Percentiles rank a stretch among this genome's conserved stretches.
phyloP scores from a whole-genome alignment of 2,113 vertebrate genomes.

The Plectropomus leopardus region DNA sequence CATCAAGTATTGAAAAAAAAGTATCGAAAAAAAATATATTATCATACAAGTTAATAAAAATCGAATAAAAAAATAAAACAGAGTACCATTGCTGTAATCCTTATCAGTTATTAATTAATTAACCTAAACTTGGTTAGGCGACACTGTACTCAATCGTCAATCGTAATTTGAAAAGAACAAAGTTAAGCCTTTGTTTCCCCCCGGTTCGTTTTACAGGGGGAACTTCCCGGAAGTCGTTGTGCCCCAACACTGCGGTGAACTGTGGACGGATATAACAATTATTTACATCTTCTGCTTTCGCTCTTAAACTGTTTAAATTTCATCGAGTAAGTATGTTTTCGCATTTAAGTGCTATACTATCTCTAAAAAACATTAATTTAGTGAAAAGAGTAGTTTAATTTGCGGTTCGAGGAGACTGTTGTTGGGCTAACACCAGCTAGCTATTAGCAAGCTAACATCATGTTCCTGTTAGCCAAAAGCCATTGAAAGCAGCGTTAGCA shows the following conservation, averaged over 20 bases:
- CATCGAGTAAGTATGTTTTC: constrained; percentile 27
- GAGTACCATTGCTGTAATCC: too few species aligned
- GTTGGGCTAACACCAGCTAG: background rate
- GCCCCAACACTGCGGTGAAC: fast-evolving
- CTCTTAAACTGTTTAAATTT: background rate
- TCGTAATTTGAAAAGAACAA: background rate
- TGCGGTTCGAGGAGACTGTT: background rate
- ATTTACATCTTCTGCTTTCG: background rate
- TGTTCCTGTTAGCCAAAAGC: constrained; percentile 5
- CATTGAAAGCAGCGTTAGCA: constrained; percentile 23
- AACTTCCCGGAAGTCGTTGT: background rate
- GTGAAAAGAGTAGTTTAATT: background rate
- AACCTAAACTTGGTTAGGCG: background rate
- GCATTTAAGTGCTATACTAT: fast-evolving
- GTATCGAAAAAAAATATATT: too few species aligned
- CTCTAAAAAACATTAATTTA: fast-evolving
- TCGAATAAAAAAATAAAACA: too few species aligned
- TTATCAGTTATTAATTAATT: background rate
- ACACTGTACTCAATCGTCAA: background rate
- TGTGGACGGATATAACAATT: fast-evolving
- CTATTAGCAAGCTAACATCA: background rate
- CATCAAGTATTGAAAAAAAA: too few species aligned
- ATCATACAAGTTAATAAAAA: too few species aligned
- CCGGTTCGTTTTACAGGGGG: background rate
- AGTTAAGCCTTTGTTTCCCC: background rate